A percentile compares a stretch with the other conserved stretches of the same genome.
Conservation (phyloP, 2,888 invertebrate species). For the Hesperia comma region DNA sequence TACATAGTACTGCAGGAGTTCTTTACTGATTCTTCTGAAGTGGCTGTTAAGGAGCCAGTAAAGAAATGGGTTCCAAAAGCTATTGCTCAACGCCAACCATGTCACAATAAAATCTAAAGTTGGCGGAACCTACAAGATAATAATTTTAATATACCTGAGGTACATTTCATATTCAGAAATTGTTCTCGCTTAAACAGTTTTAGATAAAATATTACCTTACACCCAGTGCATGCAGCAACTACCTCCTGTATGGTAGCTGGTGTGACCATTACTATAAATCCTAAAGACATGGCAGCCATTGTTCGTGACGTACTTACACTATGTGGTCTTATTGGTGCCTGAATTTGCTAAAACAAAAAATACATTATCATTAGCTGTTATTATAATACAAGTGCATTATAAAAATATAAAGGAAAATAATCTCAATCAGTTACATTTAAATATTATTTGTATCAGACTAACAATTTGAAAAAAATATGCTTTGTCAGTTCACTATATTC, state of each 20-base stretch:
- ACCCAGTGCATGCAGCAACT: conserved; percentile 94
- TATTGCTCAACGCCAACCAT: conserved; percentile 94
- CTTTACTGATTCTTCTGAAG: conserved; percentile 91
- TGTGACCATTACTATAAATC: conserved; percentile 95
- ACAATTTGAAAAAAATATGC: too few species aligned
- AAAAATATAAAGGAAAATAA: too few species aligned
- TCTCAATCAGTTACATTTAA: too few species aligned
- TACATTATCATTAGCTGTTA: conserved; percentile 16
- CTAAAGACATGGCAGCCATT: conserved; percentile 96
- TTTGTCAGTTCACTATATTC: too few species aligned
- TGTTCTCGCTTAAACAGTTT: conserved; percentile 5
- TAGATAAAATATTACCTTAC: conserved; percentile 82
- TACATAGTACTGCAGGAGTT: conserved; percentile 90
- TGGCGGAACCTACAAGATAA: conserved; percentile 86
- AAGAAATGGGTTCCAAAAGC: conserved; percentile 95
- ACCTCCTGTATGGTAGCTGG: conserved; percentile 96
- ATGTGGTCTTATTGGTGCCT: conserved; percentile 85
- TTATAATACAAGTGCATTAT: too few species aligned
- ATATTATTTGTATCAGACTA: too few species aligned
- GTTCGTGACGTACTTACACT: conserved; percentile 92
- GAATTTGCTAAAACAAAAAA: conserved; percentile 57
- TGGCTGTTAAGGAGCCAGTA: conserved; percentile 95
- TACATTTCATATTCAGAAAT: not conserved
- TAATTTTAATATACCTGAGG: conserved; percentile 1
- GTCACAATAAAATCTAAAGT: conserved; percentile 93